Base-by-base conservation (phyloP, 2,888 invertebrate species). In the Malthinus flaveolus region DNA sequence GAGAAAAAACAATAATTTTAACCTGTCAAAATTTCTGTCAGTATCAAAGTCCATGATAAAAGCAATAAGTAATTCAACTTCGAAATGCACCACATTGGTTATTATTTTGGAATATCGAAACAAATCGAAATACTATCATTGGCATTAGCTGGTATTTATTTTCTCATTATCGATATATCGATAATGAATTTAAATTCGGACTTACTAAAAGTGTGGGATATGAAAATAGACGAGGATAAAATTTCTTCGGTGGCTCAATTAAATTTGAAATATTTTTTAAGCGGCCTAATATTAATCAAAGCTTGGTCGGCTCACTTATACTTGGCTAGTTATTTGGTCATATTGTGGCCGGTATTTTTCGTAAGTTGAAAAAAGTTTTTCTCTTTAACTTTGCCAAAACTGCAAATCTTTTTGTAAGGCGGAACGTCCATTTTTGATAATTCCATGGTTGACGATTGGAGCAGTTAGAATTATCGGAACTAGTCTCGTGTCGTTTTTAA, bases 221-320 rank as follows among this genome's bases (percentile, higher is more conserved):
- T 82, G 76, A 69, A 71, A 12, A 80, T 84, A 79, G 81, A 83
- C 1, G 68, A 66, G 1, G 78, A 79, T 56, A 67, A 81, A 49
- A 66, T 72, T 47, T 74, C 82, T 8, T 67, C 76, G 66, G 73
- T 79, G 7, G 74, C 80, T 32, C 82, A 83, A 70, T 75, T 79
- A 4, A 75, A 71, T n/a, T 68, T 84, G 37, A 80, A 83, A 12
- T 82, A 82, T 9, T 76, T 83, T 71, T 76, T 84, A 36, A 81
- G 81, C 0, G 79, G 80, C 3, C 75, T 84, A 15, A 81, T 84
- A 74, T 70, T 84, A 34, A 79, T 81, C 1, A 80, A 83, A 63
- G 82, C 83, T 56, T 83, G 83, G 69, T 82, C 84, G 0, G 79
- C 83, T 36, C 84, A 84, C 69, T 75, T 83, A 4, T 84, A 83